Evolutionary conservation across 2,797 vertebrate species (phyloP), one percentile per base, ranked within the genome.

Genomic region (Liparis tanakae): DNA sequence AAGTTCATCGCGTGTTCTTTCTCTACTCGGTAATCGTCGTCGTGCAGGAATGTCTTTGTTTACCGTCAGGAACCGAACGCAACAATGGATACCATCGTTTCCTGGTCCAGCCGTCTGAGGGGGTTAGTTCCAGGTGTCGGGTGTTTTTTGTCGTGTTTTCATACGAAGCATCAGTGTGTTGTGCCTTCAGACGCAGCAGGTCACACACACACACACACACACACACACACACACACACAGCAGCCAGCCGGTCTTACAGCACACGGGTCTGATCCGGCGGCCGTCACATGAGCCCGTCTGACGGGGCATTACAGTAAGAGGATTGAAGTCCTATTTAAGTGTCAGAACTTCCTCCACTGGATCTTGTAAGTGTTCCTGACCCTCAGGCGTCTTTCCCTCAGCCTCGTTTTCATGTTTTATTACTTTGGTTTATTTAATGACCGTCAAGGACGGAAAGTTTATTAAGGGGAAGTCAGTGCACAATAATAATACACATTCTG

Each of bases 221-320:
- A n/a, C n/a, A n/a, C n/a, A n/a, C n/a, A n/a, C n/a, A n/a, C n/a
- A n/a, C n/a, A n/a, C n/a, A n/a, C n/a, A n/a, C 41, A 39, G 72
- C 22, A 80, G 64, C 54, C 70, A 77, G 70, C 75, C 71, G 43
- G 74, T n/a, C 69, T 80, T 76, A 80, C 56, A 60, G 65, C 25
- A 36, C n/a, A n/a, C n/a, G n/a, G n/a, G n/a, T n/a, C n/a, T n/a
- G n/a, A n/a, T n/a, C n/a, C n/a, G n/a, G n/a, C n/a, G n/a, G n/a
- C n/a, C n/a, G n/a, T n/a, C 74, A 88, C 79, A 83, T 83, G 80
- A 84, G 89, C 86, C 87, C 84, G 87, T 90, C 88, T 89, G 76
- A 84, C 82, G 81, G 74, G 0, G 67, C 44, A 82, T 90, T 89
- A 90, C 78, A 53, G 69, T 88, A 91, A 91, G 84, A 86, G 80